phyloP scores from a whole-genome alignment of 2,888 invertebrate species.

The Drosophila rubida region DNA sequence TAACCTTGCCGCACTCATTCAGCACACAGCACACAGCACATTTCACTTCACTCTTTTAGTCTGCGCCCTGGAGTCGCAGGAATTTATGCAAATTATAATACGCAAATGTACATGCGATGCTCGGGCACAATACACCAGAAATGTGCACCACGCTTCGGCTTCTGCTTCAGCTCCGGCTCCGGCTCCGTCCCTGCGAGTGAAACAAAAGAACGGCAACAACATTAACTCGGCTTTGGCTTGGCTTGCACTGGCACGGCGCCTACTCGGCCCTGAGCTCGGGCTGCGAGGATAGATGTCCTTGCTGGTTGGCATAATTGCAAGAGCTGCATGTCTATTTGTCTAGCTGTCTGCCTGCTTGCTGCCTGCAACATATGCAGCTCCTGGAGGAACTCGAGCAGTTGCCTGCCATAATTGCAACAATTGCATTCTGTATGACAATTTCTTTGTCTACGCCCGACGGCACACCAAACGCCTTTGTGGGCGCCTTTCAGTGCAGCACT shows the following conservation, averaged over 20 bases:
- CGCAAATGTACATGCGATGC: constrained; percentile 77
- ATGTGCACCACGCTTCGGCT: constrained; percentile 54
- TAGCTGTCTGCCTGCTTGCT: constrained; percentile 11
- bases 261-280: constrained; percentile 10
- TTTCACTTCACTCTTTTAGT: background rate
- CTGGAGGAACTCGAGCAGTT: constrained; percentile 42
- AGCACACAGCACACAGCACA: constrained; percentile 3
- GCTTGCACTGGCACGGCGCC: constrained; percentile 1
- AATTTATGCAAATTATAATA: constrained; percentile 81
- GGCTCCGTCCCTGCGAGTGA: constrained; percentile 24
- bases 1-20: constrained; percentile 46
- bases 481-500: constrained; percentile 36
- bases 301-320: constrained; percentile 48
- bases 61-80: constrained; percentile 29
- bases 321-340: constrained; percentile 43
- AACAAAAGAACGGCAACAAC: constrained; percentile 65
- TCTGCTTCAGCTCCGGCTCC: too few species aligned
- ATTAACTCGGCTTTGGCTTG: constrained; percentile 55
- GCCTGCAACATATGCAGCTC: constrained; percentile 34
- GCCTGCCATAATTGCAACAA: constrained; percentile 73
- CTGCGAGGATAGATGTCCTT: constrained; percentile 43
- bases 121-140: constrained; percentile 74
- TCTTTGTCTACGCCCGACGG: constrained; percentile 24
- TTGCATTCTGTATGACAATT: constrained; percentile 46
- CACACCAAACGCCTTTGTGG: constrained; percentile 33